Base-by-base conservation (phyloP, 2,797 vertebrate species). In the Labeo calbasu region DNA sequence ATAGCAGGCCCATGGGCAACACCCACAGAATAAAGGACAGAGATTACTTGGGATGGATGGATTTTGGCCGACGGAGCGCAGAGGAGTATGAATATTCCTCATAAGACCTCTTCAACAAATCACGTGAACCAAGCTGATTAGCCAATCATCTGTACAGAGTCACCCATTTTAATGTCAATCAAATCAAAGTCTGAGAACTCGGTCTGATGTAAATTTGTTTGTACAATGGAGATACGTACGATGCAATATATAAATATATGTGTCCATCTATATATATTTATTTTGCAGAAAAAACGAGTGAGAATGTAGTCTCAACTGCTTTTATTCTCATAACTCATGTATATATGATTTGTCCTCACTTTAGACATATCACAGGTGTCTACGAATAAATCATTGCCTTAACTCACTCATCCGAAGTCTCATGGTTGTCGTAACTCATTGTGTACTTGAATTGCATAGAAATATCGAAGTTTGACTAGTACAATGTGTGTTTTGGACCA, bases 11-110 rank as follows among this genome's bases (percentile, higher is more conserved):
- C 90, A 88, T 92, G 3, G 94, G 95, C 79, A 93, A 96, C 36
- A 93, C 90, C 40, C 97, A 98, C 94, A 96, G 97, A 92, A 97
- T 98, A 96, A 97, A 94, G 72, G 97, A 99, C 95, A 95, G 97
- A 90, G 98, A 99, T 92, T 99, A 99, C 92, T 91, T 96, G 85
- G 98, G 98, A 88, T 99, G 98, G 98, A 99, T 99, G 97, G 98
- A 99, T 93, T 99, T 99, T 83, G 97, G 98, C 32, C 93, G 96
- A n/a, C 96, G 97, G 83, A 99, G 96, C 9, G 96, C 96, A 21
- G 97, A 99, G 90, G 97, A 98, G 89, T 98, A 98, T 0, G 97
- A 99, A 48, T 98, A 98, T 86, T 94, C 96, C 66, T 96, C 96
- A 79, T 97, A 95, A 95, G 89, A 82, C 48, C 50, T 40, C 77